Percentiles rank a stretch among this genome's conserved stretches.
Evolutionary conservation across 2,113 vertebrate genomes (phyloP).

Genomic region (Marmota flaviventris): DNA sequence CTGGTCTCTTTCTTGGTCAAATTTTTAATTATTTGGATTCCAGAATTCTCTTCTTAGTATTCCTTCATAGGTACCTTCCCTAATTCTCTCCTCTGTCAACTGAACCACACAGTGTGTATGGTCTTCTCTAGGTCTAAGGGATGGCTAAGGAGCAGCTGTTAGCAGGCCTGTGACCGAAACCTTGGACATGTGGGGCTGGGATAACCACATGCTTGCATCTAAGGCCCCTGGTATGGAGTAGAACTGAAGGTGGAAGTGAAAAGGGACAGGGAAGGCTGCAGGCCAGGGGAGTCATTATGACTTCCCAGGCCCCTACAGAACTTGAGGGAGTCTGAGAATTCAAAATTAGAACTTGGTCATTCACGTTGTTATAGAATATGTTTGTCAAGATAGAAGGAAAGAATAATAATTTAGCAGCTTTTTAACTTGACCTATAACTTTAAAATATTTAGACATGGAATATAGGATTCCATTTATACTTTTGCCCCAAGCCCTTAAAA

Average conservation of each 20-base stretch:
- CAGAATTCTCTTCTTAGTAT: not conserved
- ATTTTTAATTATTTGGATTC: not conserved
- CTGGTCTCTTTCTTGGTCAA: not conserved
- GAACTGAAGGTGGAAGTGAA: not conserved
- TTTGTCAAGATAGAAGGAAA: not conserved
- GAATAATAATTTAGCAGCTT: not conserved
- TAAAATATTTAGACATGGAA: not conserved
- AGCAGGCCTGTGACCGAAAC: not conserved
- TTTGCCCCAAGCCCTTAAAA: not conserved
- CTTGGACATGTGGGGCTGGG: not conserved
- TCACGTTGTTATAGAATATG: slow-evolving; percentile 4
- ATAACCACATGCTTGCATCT: not conserved
- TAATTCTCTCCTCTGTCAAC: slow-evolving; percentile 1
- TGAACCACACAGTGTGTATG: not conserved
- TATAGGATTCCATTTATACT: not conserved
- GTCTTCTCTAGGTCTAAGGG: not conserved
- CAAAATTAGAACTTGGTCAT: not conserved
- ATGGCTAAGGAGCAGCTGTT: not conserved
- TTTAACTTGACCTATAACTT: slow-evolving; percentile 16
- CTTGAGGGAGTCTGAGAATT: slow-evolving; percentile 1
- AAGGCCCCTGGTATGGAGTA: not conserved
- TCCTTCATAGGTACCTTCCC: not conserved
- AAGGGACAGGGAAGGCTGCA: not conserved
- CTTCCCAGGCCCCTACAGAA: not conserved
- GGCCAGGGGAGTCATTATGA: not conserved